Conservation (phyloP, 2,888 invertebrate species). For the Apomyelois bistriatella region DNA sequence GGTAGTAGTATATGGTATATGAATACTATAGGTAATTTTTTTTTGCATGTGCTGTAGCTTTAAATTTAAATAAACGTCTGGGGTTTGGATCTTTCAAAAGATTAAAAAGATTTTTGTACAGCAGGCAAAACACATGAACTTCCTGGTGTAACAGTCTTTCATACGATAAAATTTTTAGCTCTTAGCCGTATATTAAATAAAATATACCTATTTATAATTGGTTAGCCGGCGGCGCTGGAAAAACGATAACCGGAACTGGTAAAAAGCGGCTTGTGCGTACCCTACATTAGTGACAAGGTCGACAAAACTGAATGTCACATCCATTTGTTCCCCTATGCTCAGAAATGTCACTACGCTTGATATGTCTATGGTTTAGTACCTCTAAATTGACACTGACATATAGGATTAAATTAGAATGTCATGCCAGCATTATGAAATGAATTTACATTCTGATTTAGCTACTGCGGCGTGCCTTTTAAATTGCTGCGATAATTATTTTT, state of each 20-base stretch:
- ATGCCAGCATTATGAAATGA: slow-evolving; percentile 56
- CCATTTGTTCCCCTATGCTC: slow-evolving; percentile 71
- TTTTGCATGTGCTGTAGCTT: no score
- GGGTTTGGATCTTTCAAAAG: no score
- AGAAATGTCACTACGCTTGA: slow-evolving; percentile 74
- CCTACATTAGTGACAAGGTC: slow-evolving; percentile 62
- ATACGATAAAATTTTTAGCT: no score
- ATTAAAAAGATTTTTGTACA: no score
- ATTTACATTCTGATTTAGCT: slow-evolving; percentile 42
- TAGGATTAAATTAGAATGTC: slow-evolving; percentile 73
- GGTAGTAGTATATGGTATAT: no score
- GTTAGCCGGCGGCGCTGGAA: no score
- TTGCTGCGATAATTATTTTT: not conserved
- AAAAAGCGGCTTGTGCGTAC: slow-evolving; percentile 38
- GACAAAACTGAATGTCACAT: slow-evolving; percentile 69
- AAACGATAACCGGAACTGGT: not conserved
- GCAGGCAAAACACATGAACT: no score
- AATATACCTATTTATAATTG: no score
- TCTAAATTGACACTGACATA: slow-evolving; percentile 75
- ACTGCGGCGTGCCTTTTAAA: not conserved
- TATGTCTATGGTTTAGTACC: slow-evolving; percentile 71
- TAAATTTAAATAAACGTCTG: no score
- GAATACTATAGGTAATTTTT: no score
- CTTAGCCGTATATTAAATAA: no score
- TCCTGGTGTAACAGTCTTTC: no score